Conservation (phyloP, 2,113 vertebrate species). For the Brachyhypopomus gauderio region DNA sequence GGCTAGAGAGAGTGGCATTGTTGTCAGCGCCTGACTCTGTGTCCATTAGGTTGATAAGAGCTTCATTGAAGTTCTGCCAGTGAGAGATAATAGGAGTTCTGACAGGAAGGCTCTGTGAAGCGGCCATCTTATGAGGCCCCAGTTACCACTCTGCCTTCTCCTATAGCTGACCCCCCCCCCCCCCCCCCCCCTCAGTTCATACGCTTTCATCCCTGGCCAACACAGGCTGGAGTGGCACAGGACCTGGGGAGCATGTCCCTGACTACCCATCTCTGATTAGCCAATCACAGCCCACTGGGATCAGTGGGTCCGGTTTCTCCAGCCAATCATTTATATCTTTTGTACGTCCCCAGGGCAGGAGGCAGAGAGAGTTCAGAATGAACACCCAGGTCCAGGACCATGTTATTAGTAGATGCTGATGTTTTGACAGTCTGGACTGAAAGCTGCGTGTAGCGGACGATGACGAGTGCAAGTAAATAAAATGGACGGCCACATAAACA, state of each 20-base stretch:
- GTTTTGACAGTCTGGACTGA: not conserved
- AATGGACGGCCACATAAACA: constrained; percentile 6
- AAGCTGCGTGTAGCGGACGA: constrained; percentile 4
- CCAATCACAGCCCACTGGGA: constrained; percentile 6
- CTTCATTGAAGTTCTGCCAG: constrained; percentile 75
- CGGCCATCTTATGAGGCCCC: constrained; percentile 57
- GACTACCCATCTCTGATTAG: not conserved
- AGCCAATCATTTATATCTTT: not conserved
- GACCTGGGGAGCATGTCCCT: constrained; percentile 19
- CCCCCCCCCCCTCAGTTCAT: constrained; percentile 10
- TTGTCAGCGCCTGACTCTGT: constrained; percentile 59
- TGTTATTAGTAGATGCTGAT: not conserved
- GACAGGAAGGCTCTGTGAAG: constrained; percentile 72
- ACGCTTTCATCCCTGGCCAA: constrained; percentile 52
- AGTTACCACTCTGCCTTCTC: constrained; percentile 53
- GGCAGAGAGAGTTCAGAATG: not conserved
- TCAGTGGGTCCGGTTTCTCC: not conserved
- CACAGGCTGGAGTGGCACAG: constrained; percentile 3
- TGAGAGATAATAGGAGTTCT: constrained; percentile 73
- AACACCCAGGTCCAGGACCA: not conserved
- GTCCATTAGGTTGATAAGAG: constrained; percentile 75
- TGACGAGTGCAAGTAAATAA: constrained; percentile 8
- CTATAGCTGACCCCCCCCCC: constrained; percentile 59
- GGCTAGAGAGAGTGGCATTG: constrained; percentile 31
- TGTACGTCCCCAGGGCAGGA: not conserved